phyloP scores from a whole-genome alignment of 64 coral and sea anemone species.

The Orbicella faveolata region DNA sequence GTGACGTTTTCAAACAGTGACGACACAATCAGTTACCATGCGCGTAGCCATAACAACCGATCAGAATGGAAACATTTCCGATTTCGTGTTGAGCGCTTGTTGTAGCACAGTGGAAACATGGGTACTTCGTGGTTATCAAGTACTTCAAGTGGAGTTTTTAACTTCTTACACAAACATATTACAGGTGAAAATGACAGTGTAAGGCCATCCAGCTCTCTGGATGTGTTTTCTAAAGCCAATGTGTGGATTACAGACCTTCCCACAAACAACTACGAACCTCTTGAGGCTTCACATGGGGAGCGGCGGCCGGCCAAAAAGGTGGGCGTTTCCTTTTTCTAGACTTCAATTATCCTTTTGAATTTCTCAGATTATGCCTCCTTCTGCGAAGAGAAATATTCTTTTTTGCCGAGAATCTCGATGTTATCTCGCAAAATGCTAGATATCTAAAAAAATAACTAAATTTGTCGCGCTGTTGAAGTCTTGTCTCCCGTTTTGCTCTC shows the following conservation, averaged over 20 bases:
- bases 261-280: slow-evolving; percentile 5
- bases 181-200: not conserved
- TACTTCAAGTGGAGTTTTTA: slow-evolving; percentile 8
- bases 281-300: not conserved
- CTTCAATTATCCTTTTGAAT: not conserved
- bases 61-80: slow-evolving; percentile 3
- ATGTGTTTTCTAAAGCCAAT: slow-evolving; percentile 7
- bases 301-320: not conserved
- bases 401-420: not conserved
- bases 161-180: not conserved
- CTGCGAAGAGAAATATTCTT: not conserved
- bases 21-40: slow-evolving; percentile 3
- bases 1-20: not conserved
- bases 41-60: not conserved
- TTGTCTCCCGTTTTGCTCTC: not conserved
- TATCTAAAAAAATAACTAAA: not conserved
- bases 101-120: not conserved
- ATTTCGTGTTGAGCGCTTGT: not conserved
- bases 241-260: not conserved
- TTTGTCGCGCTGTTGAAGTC: not conserved
- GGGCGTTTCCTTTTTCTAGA: not conserved
- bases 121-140: not conserved
- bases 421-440: not conserved
- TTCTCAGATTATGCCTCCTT: not conserved
- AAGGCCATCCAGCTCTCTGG: not conserved